A percentile compares a stretch with the other conserved stretches of the same genome.
Conservation (phyloP, 2,113 vertebrate genomes). For the Pomatorhinus ruficollis region DNA sequence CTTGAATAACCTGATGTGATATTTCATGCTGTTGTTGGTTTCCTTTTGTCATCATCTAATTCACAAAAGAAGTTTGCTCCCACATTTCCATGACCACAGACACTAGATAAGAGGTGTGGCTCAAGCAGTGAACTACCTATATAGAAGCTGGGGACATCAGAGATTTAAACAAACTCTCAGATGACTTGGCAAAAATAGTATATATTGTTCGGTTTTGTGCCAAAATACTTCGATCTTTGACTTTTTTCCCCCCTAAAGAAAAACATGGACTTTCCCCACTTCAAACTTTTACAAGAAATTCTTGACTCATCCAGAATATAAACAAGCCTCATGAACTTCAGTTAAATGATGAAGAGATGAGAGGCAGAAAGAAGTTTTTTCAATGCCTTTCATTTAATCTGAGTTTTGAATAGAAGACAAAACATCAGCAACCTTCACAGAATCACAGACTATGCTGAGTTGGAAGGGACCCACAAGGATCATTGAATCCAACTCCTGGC, state of each 20-base stretch:
- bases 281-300: not conserved
- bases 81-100: not conserved
- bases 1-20: not conserved
- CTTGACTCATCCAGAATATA: not conserved
- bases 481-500: not conserved
- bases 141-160: not conserved
- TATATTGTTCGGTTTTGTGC: not conserved
- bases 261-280: not conserved
- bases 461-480: not conserved
- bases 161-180: not conserved
- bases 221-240: not conserved
- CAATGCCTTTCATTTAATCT: not conserved
- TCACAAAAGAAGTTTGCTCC: not conserved
- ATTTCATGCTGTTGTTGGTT: not conserved
- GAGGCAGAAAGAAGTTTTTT: not conserved
- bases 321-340: not conserved
- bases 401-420: not conserved
- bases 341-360: not conserved
- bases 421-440: not conserved
- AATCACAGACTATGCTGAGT: not conserved
- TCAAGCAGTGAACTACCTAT: not conserved
- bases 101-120: not conserved
- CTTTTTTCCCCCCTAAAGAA: not conserved
- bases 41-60: not conserved
- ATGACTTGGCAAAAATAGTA: not conserved